Evolutionary conservation across 2,113 vertebrate genomes (phyloP).

Genomic region (Thomomys bottae): DNA sequence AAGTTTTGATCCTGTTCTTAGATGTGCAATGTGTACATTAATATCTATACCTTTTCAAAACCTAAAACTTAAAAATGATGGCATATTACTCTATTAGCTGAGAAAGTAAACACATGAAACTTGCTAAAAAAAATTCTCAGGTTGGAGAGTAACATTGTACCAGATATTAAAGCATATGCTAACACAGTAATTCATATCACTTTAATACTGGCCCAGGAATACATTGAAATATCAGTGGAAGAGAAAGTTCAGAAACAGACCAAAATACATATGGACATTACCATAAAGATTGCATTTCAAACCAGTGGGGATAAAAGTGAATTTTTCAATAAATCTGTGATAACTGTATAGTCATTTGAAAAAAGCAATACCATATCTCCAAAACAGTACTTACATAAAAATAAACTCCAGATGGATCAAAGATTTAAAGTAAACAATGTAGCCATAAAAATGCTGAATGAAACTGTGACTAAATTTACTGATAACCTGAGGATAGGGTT

Average conservation of each 20-base stretch:
- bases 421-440: conserved; percentile 62
- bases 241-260: conserved; percentile 23
- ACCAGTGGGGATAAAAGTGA: conserved; percentile 2
- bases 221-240: background rate
- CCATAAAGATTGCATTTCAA: conserved; percentile 39
- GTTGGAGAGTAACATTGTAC: background rate
- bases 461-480: conserved; percentile 46
- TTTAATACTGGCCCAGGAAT: background rate
- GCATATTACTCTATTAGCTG: background rate
- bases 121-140: conserved; percentile 16
- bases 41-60: background rate
- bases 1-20: background rate
- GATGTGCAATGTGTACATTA: background rate
- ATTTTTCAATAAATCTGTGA: conserved; percentile 59
- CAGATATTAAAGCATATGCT: conserved; percentile 5
- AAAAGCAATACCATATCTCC: conserved; percentile 48
- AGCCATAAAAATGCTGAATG: conserved; percentile 26
- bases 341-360: conserved; percentile 32
- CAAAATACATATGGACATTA: conserved; percentile 11
- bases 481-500: background rate
- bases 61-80: conserved; percentile 23
- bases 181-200: background rate
- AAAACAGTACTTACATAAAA: conserved; percentile 55
- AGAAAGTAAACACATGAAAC: conserved; percentile 3
- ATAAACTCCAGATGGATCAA: conserved; percentile 67